These are phyloP conservation scores for Pempheris klunzingeri DNA, from an alignment of 2,797 vertebrate species.

Conservation along the genomic window DNA sequence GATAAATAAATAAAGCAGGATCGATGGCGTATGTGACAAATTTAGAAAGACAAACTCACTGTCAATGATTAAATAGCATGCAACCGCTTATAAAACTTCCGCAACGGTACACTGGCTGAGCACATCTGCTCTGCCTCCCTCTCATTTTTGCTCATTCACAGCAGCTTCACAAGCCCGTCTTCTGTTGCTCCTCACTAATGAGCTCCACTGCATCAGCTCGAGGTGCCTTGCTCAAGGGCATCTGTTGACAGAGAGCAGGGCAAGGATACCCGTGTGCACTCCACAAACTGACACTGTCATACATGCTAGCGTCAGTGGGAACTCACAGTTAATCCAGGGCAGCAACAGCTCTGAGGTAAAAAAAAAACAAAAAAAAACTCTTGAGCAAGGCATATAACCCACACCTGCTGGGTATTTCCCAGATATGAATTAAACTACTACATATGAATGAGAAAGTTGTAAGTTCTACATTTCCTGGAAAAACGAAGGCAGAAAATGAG, in stretches of 20 bases:
- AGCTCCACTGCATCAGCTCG: slow-evolving; percentile 33
- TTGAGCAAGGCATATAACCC: not conserved
- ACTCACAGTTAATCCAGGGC: slow-evolving; percentile 16
- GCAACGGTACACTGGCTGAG: slow-evolving; percentile 5
- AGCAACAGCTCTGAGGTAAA: not conserved
- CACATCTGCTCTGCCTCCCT: slow-evolving; percentile 31
- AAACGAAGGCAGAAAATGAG: not conserved
- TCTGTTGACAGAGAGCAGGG: slow-evolving; percentile 25
- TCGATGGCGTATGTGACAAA: not conserved
- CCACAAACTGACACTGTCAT: slow-evolving; percentile 5
- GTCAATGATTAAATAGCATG: slow-evolving; percentile 2
- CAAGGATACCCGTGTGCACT: not conserved
- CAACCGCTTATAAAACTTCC: slow-evolving; percentile 13
- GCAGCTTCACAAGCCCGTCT: slow-evolving; percentile 18
- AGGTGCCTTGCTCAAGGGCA: slow-evolving; percentile 71
- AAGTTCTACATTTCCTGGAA: not conserved
- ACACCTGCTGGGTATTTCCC: slow-evolving; percentile 1
- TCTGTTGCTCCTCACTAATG: slow-evolving; percentile 29
- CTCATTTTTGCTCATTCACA: slow-evolving; percentile 32
- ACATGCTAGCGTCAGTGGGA: slow-evolving; percentile 15
- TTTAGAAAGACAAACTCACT: not conserved
- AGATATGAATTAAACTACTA: not conserved
- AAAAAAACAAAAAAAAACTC: not conserved
- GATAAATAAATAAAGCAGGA: not conserved
- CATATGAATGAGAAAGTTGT: not conserved